Conservation (phyloP, 2,888 invertebrate genomes). For the Nyleta sp. region DNA sequence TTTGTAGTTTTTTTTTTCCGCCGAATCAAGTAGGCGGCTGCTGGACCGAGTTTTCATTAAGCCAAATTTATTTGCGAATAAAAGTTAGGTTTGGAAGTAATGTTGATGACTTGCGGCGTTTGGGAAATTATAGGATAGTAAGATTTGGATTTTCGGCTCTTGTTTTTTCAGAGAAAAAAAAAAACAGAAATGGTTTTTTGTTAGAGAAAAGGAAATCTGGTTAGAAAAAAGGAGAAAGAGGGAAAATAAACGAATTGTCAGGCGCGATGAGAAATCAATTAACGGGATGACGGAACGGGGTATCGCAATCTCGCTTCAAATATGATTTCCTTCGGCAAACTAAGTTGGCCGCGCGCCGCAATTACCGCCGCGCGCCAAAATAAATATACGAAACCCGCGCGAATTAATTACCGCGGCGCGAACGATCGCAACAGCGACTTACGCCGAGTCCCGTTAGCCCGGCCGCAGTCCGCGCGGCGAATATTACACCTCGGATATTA, state of each 20-base stretch:
- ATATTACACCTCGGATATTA: no score
- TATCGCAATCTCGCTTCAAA: conserved; percentile 34
- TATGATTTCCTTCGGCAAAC: conserved; percentile 42
- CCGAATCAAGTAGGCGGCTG: background rate
- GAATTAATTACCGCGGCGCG: conserved; percentile 59
- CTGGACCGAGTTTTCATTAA: conserved; percentile 2
- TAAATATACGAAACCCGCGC: conserved; percentile 35
- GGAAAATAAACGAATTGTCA: conserved; percentile 52
- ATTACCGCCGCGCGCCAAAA: conserved; percentile 21
- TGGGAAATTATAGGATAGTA: no score
- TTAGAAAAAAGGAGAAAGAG: no score
- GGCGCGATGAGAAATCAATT: conserved; percentile 56
- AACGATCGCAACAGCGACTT: no score
- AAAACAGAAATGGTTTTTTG: no score
- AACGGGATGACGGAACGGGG: conserved; percentile 23
- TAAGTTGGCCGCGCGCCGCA: conserved; percentile 28
- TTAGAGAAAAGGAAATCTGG: no score
- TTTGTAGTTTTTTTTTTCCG: conserved; percentile 7
- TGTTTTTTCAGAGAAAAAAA: no score
- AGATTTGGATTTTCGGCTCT: no score
- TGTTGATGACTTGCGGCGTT: no score
- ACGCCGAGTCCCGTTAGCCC: no score
- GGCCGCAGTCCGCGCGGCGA: no score
- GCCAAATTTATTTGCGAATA: background rate
- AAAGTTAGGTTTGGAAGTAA: no score